These are phyloP conservation scores for Tetragonisca angustula DNA, from an alignment of 2,888 invertebrate genomes.

Conservation along the genomic window DNA sequence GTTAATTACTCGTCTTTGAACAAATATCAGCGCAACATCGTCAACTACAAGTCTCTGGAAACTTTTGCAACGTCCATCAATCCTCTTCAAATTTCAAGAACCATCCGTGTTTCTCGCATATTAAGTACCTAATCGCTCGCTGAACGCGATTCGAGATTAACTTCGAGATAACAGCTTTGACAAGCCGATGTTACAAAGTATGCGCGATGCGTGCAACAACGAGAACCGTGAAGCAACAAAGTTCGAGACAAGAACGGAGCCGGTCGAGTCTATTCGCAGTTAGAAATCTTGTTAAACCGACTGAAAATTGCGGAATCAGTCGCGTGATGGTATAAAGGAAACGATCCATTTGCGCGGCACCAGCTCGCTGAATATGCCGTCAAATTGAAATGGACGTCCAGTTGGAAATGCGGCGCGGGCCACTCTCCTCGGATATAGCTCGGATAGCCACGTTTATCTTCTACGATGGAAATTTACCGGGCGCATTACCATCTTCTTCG, in stretches of 20 bases:
- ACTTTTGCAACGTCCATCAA: background rate
- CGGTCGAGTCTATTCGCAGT: conserved; percentile 32
- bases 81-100: background rate
- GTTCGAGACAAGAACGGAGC: conserved; percentile 4
- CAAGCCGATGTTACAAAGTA: background rate
- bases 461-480: conserved; percentile 52
- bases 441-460: conserved; percentile 42
- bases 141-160: background rate
- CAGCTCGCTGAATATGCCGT: conserved; percentile 50
- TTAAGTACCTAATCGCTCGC: background rate
- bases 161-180: background rate
- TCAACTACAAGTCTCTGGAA: background rate
- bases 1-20: no score
- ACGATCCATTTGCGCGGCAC: conserved; percentile 50
- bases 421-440: background rate
- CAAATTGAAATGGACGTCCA: conserved; percentile 62
- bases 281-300: conserved; percentile 34
- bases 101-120: background rate
- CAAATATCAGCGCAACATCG: no score
- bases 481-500: conserved; percentile 56
- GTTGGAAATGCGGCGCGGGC: conserved; percentile 48
- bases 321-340: conserved; percentile 54
- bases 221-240: no score
- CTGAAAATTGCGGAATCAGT: conserved; percentile 59
- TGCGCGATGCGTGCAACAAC: no score